Evolutionary conservation across 2,888 invertebrate genomes (phyloP), one percentile per base, ranked within the genome.

Genomic region (Macrophya annulata): DNA sequence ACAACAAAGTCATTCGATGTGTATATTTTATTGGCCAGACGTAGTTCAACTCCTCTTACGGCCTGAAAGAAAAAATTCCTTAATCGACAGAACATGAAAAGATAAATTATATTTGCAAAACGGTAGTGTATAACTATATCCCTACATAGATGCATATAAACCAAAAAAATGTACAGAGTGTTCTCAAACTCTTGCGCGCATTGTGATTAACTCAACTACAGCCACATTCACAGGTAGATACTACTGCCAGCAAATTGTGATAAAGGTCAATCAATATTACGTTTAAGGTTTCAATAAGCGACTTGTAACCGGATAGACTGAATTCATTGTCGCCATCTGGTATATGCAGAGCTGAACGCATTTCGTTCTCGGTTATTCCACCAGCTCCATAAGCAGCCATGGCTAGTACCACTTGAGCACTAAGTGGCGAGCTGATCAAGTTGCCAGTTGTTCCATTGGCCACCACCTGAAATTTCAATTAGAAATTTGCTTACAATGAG

Each of bases 1-100:
- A 95, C 94, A 0, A 89, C 88, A 1, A 92, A 87, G 0, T 94
- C 94, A 0, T 95, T 92, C 90, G 95, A 95, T 0, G 96, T 92
- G 90, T 96, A 98, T 8, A 97, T 94, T 88, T 96, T 96, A 90
- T 97, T 98, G 0, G 97, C 97, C 59, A 97, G 94, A 86, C 95
- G 95, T 8, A 97, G 91, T 9, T 95, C 95, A 1, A 96, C 95
- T 74, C 95, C 94, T 77, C 94, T 92, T 21, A 95, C 88, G 74
- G 87, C 88, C 93, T 93, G 85, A 8, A n/a, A 85, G 6, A 0
- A 62, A 25, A 21, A 62, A 25, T 62, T 25, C 9, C 9, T 62
- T 10, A 71, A 40, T 40, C 17, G 40, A 71, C 15, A 17, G 4
- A 40, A 40, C 17, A 5, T 15, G 12, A 40, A 62, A n/a, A 62